Percentiles rank a stretch among this genome's conserved stretches.
phyloP scores from a whole-genome alignment of 2,888 invertebrate genomes.

The Drosophila trichaetosa region DNA sequence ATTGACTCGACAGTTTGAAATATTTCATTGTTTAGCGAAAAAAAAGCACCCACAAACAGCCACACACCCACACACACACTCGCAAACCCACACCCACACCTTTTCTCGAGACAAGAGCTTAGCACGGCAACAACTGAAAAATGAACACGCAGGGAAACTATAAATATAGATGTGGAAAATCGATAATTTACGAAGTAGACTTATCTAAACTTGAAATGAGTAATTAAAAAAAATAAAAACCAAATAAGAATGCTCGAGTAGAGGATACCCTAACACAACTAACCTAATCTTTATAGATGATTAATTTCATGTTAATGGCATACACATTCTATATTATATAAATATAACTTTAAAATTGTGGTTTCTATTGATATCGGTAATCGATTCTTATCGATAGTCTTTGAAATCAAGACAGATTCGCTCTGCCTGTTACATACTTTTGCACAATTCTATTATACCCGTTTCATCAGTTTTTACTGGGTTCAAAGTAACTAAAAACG shows the following conservation, averaged over 20 bases:
- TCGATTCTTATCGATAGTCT: neutral
- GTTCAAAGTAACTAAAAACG: slow-evolving; percentile 23
- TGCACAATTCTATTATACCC: neutral
- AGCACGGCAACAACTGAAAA: slow-evolving; percentile 18
- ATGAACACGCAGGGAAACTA: slow-evolving; percentile 38
- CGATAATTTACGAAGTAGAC: slow-evolving; percentile 32
- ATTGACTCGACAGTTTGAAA: slow-evolving; percentile 48
- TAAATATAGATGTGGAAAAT: slow-evolving; percentile 19
- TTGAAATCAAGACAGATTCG: neutral
- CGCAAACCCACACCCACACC: neutral
- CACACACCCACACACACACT: neutral
- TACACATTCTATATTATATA: neutral
- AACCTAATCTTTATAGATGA: neutral
- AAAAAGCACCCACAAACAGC: slow-evolving; percentile 16
- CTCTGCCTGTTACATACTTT: neutral
- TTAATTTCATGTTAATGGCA: neutral
- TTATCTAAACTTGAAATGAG: slow-evolving; percentile 20
- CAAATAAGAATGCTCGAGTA: neutral
- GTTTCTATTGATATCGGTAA: neutral
- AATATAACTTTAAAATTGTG: neutral
- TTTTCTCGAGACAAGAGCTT: neutral
- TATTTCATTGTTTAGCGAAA: slow-evolving; percentile 29
- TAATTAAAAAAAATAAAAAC: slow-evolving; percentile 3
- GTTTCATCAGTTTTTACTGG: neutral
- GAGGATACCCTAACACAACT: neutral